These are phyloP conservation scores for Lasiurus borealis DNA, from an alignment of 2,113 vertebrate genomes.

Conservation along the genomic window DNA sequence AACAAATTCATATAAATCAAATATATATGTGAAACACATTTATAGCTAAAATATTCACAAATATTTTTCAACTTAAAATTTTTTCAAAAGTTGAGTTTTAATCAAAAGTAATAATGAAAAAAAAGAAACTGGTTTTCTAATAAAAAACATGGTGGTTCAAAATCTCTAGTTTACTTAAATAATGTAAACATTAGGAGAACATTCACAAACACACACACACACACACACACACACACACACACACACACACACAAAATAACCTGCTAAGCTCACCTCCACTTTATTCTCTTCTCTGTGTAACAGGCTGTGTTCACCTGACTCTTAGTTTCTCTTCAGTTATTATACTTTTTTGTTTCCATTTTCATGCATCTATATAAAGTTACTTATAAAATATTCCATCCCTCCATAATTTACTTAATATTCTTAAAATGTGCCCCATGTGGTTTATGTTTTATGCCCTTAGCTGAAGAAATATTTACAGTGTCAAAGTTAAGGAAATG, in stretches of 20 bases:
- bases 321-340: not conserved
- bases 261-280: not conserved
- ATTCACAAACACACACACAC: too few species aligned
- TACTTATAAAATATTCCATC: not conserved
- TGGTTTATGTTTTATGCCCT: not conserved
- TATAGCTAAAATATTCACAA: not conserved
- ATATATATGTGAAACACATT: not conserved
- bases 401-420: not conserved
- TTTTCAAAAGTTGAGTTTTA: not conserved
- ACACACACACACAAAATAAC: too few species aligned
- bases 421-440: not conserved
- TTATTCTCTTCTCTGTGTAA: not conserved
- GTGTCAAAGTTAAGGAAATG: not conserved
- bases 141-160: not conserved
- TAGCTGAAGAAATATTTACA: constrained; percentile 4
- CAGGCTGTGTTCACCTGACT: not conserved
- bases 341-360: not conserved
- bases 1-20: not conserved
- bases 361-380: not conserved
- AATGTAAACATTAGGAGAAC: not conserved
- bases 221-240: not conserved
- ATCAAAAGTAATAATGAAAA: not conserved
- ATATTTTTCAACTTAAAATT: not conserved
- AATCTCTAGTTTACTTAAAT: not conserved
- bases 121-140: not conserved